Conservation (phyloP, 23 tunicate genomes). For the Trididemnum nubilum region DNA sequence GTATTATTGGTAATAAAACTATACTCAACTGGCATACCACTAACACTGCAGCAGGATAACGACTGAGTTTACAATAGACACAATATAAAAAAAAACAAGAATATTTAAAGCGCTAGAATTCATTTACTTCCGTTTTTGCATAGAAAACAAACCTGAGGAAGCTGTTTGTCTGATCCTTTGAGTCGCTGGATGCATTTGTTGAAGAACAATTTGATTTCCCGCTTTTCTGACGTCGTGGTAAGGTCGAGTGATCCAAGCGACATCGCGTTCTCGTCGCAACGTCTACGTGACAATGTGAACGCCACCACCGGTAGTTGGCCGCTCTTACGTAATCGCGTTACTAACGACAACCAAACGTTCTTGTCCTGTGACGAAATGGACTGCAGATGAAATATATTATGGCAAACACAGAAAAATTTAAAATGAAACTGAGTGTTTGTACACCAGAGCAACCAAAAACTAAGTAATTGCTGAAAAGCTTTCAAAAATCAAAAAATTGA, state of each 20-base stretch:
- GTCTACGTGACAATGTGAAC: constrained; percentile 83
- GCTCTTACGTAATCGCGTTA: constrained; percentile 65
- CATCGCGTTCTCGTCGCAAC: constrained; percentile 94
- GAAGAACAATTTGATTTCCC: constrained; percentile 89
- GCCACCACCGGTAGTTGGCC: constrained; percentile 95
- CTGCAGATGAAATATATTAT: neutral
- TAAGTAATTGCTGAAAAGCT: too few relatives aligned
- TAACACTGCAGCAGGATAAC: too few relatives aligned
- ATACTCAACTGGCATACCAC: too few relatives aligned
- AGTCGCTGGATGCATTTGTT: constrained; percentile 76
- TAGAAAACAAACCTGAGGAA: constrained; percentile 70
- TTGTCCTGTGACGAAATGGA: constrained; percentile 48
- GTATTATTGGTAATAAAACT: too few relatives aligned
- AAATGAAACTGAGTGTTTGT: too few relatives aligned
- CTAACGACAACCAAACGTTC: constrained; percentile 83
- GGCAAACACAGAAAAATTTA: too few relatives aligned
- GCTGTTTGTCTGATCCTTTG: constrained; percentile 69
- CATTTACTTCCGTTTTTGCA: too few relatives aligned
- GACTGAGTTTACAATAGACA: too few relatives aligned
- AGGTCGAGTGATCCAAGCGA: constrained; percentile 74
- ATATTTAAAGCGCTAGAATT: too few relatives aligned
- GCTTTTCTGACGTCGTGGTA: constrained; percentile 84
- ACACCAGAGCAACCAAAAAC: too few relatives aligned
- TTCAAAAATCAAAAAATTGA: too few relatives aligned
- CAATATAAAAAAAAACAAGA: too few relatives aligned